Evolutionary conservation across 2,797 vertebrate species (phyloP), one percentile per base, ranked within the genome.

Genomic region (Cheirogaleus major): DNA sequence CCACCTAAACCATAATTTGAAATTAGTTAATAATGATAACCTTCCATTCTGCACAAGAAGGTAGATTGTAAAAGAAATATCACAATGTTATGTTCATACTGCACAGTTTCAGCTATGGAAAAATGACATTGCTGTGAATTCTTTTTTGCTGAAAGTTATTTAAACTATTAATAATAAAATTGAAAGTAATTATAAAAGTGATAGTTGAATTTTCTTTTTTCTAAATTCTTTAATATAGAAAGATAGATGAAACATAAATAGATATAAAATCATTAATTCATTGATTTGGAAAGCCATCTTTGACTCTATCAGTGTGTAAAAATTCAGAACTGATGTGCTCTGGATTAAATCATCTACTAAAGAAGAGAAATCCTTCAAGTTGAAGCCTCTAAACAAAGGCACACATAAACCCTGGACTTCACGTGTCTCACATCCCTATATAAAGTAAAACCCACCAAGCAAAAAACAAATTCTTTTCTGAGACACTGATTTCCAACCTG

Each of bases 1-100:
- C 88, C 78, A 97, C 78, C 91, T 91, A 98, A 98, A 97, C 70
- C 41, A 84, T 78, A 95, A 86, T 73, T 93, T 93, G 10, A 93
- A 96, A 95, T 96, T 86, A 96, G 72, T 89, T 96, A 95, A 96
- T 98, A 98, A 98, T 86, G 95, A 94, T 81, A 76, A 93, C 0
- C 27, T 88, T 81, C 63, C 72, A 65, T 95, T 70, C 43, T 95
- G 82, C 32, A 85, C 83, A 48, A 94, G 84, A 45, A 95, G 1
- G 3, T 69, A 97, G 95, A 97, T 72, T 97, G 73, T 69, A 95
- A 94, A 91, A 95, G 96, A 96, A 89, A 94, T 96, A 96, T 45
- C 96, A 57, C 83, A 82, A 20, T 94, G 48, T 27, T 87, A 79
- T 69, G 75, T 92, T 92, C 91, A 87, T 94, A 97, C 83, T 76